Conservation (phyloP, 1,140 invertebrate genomes). For the Carcinoscorpius rotundicauda region DNA sequence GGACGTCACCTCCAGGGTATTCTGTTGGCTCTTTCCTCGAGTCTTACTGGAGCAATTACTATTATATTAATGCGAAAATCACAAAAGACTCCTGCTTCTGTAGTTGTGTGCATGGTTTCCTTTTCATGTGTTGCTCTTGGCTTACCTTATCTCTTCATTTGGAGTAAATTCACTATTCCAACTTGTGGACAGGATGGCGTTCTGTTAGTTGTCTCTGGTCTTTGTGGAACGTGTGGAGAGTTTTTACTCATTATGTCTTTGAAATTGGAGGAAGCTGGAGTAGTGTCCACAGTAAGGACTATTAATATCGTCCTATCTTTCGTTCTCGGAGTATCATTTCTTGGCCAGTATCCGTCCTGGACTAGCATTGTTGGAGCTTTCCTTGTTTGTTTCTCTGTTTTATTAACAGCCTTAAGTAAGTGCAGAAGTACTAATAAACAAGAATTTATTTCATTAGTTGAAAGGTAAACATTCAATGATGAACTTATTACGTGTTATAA, state of each 20-base stretch:
- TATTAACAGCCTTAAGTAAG: slow-evolving; percentile 66
- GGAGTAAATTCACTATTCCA: slow-evolving; percentile 69
- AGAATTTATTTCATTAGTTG: too few species aligned
- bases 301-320: slow-evolving; percentile 85
- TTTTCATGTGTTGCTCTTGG: slow-evolving; percentile 25
- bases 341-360: slow-evolving; percentile 66
- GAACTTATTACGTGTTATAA: too few species aligned
- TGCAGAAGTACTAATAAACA: slow-evolving; percentile 33
- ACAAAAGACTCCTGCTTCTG: slow-evolving; percentile 71
- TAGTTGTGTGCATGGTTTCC: slow-evolving; percentile 47
- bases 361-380: slow-evolving; percentile 65
- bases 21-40: slow-evolving; percentile 64
- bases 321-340: slow-evolving; percentile 53
- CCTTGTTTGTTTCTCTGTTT: slow-evolving; percentile 66
- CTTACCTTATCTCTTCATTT: slow-evolving; percentile 53
- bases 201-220: slow-evolving; percentile 60
- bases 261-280: slow-evolving; percentile 75
- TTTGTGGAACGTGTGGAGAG: slow-evolving; percentile 78
- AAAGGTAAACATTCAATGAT: too few species aligned
- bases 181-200: slow-evolving; percentile 60
- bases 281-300: slow-evolving; percentile 64
- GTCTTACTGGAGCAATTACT: slow-evolving; percentile 72
- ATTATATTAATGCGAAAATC: slow-evolving; percentile 68
- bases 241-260: slow-evolving; percentile 70
- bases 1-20: slow-evolving; percentile 49